Base-by-base conservation (phyloP, 1,140 invertebrate genomes). In the Temnothorax longispinosus region DNA sequence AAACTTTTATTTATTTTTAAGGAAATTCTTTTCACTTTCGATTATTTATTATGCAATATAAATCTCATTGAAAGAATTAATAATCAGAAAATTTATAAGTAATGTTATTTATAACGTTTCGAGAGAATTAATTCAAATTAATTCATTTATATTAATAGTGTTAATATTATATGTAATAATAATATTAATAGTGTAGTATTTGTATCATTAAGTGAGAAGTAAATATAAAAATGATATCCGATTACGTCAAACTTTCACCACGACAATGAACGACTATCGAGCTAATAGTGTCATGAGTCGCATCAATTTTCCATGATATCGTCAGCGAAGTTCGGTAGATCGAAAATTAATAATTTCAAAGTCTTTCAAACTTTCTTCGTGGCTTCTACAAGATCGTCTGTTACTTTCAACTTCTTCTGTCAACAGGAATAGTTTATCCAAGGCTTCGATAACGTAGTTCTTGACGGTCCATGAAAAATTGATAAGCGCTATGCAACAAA, bases 381-480 rank as follows among this genome's bases (percentile, higher is more conserved):
- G 1, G 18, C n/a, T 41, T 11, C 54, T n/a, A 50, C 41, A 21
- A 56, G 21, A 72, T 41, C 27, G 69, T 47, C 18, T 71, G 32
- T 58, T 21, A 64, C 27, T 75, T 72, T 47, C 38, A 82, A 72
- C 15, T 64, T 78, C 35, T 60, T 60, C 32, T 50, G 54, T 82
- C 67, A 74, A 82, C 41, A 41, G 18, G 47, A 47, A 60, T 38
- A 74, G 41, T 74, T 60, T 47, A 72, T 15, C 18, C 38, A 47
- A 3, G 13, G 11, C 32, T 44, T 82, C 54, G 21, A 82, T 56
- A 72, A 50, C 58, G 8, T 41, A 15, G 27, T 52, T 32, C 44
- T 62, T 47, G 67, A 84, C 18, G 54, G 41, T 41, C 11, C 27
- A 58, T 82, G 41, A 84, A 84, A 84, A 62, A 74, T 74, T 74